Base-by-base conservation (phyloP, 2,797 vertebrate species). In the Echiichthys vipera region DNA sequence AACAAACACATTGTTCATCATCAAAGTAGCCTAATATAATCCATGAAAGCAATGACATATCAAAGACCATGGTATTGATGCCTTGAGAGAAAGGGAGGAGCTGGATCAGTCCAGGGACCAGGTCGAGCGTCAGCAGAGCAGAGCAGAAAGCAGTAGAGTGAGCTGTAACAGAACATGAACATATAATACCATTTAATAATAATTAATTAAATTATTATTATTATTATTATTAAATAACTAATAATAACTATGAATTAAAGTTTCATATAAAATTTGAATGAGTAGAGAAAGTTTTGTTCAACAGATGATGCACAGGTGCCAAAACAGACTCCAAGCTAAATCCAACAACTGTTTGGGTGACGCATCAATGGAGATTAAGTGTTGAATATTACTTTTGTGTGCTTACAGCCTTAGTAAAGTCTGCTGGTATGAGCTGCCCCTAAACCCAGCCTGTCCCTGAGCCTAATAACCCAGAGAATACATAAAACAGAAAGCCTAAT, bases 31-130 rank as follows among this genome's bases (percentile, higher is more conserved):
- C 34, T 24, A 0, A 5, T 3, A 77, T 43, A 36, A 56, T 32
- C 18, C 1, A 27, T 17, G 18, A 65, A 53, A 57, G 5, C 30
- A 36, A 0, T 40, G 1, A 39, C n/a, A n/a, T 17, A 47, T 15
- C 13, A 53, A 36, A 22, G 70, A 99, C 98, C 96, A 97, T 90
- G 50, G 93, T 75, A 11, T 93, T 94, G 66, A 95, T 95, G 80
- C 93, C 95, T 30, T 92, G 94, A 57, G 96, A 96, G 59, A 94
- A 93, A 0, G 93, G 86, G 42, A 99, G 90, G 49, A 98, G 94
- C 79, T 96, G 93, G 74, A 98, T 92, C 66, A 99, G 80, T 25
- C 91, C 90, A 0, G 96, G 95, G 15, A 97, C 89, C 91, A 97
- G 75, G 73, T 95, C 95, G 63, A 94, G 86, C 34, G 89, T 92